Evolutionary conservation across 2,797 vertebrate species (phyloP).

Genomic region (Falco naumanni): DNA sequence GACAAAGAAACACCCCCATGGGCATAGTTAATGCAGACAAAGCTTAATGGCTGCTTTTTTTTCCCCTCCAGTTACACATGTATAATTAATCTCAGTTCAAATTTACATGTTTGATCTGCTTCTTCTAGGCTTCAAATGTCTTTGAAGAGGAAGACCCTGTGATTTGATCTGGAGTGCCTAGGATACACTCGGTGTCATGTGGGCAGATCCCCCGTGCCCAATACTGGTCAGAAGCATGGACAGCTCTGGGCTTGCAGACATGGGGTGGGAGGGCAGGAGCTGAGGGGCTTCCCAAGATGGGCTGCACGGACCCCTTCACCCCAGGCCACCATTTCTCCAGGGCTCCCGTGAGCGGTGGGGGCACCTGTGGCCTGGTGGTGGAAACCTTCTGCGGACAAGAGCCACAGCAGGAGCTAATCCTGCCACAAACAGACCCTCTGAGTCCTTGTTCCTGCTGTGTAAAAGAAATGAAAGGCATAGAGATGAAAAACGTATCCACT

Average conservation of each 20-base stretch:
- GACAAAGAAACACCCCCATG: constrained; percentile 38
- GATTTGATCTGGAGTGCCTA: background rate
- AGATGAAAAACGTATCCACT: constrained; percentile 44
- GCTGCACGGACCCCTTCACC: background rate
- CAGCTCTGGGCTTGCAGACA: background rate
- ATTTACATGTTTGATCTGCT: constrained; percentile 61
- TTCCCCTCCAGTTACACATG: background rate
- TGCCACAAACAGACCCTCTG: background rate
- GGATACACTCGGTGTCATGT: rapidly evolving
- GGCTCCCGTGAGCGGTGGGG: rapidly evolving
- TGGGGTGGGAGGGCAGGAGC: background rate
- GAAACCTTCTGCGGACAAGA: background rate
- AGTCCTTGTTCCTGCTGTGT: rapidly evolving
- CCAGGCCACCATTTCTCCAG: background rate
- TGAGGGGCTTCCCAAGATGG: background rate
- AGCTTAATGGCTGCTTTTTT: background rate
- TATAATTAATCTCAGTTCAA: constrained; percentile 52
- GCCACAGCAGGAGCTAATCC: background rate
- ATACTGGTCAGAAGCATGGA: background rate
- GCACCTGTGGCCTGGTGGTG: background rate
- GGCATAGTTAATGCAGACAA: constrained; percentile 28
- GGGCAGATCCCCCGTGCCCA: background rate
- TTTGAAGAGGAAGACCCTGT: constrained; percentile 9
- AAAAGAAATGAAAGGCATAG: background rate
- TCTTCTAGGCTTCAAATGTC: background rate